A percentile compares a stretch with the other conserved stretches of the same genome.
Conservation (phyloP, 2,797 vertebrate species). For the Tokudaia muenninki region DNA sequence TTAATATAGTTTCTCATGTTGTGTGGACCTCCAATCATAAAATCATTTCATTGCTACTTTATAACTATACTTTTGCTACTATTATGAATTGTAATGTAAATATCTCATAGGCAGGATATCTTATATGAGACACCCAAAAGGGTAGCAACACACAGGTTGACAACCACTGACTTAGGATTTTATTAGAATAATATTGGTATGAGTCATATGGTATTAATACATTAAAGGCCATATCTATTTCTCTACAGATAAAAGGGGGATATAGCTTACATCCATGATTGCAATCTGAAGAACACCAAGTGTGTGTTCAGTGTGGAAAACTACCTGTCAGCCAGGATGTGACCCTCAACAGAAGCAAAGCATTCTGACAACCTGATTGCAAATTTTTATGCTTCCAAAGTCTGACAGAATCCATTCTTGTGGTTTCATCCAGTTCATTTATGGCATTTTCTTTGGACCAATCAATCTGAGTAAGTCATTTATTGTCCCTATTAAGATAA, state of each 20-base stretch:
- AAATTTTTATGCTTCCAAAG: neutral
- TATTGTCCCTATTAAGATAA: neutral
- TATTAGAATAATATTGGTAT: neutral
- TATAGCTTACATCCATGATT: neutral
- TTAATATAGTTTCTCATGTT: neutral
- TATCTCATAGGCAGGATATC: neutral
- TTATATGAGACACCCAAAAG: neutral
- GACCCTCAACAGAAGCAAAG: neutral
- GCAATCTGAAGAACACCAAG: neutral
- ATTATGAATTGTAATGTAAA: neutral
- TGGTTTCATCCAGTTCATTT: neutral
- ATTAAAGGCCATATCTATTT: too few relatives aligned
- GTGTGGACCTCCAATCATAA: neutral
- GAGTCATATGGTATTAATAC: neutral
- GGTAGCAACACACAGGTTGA: neutral
- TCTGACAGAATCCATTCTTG: neutral
- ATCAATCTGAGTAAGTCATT: neutral
- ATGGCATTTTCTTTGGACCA: neutral
- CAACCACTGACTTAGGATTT: neutral
- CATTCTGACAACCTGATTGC: neutral
- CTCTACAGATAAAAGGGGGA: neutral
- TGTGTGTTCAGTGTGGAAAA: neutral
- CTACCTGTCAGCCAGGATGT: neutral
- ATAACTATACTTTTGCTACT: neutral
- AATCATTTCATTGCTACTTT: neutral